A percentile compares a stretch with the other conserved stretches of the same genome.
These are phyloP conservation scores for Scaptomyza reducta DNA, from an alignment of 2,888 invertebrate species.

Conservation along the genomic window DNA sequence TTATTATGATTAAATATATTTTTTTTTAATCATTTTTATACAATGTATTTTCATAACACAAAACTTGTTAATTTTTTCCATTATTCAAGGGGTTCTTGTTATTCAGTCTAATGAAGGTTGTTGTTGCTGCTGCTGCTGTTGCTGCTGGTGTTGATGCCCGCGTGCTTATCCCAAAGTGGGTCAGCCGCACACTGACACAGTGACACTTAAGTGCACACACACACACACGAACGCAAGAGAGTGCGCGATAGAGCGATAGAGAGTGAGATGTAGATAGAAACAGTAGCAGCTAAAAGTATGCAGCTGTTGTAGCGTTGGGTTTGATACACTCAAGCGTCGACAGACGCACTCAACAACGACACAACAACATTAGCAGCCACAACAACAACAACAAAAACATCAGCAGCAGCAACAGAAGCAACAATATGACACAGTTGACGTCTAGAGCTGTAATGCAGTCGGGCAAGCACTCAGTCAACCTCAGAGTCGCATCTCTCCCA, in stretches of 20 bases:
- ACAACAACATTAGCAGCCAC: slow-evolving; percentile 29
- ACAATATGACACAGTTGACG: slow-evolving; percentile 66
- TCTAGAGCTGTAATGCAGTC: slow-evolving; percentile 71
- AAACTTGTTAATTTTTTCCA: slow-evolving; percentile 3
- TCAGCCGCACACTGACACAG: slow-evolving; percentile 78
- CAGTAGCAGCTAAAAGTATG: slow-evolving; percentile 61
- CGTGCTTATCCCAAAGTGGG: slow-evolving; percentile 73
- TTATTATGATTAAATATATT: too few species aligned
- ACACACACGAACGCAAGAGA: slow-evolving; percentile 1
- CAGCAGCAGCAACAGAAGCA: slow-evolving; percentile 22
- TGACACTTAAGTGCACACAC: slow-evolving; percentile 68
- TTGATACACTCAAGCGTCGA: slow-evolving; percentile 79
- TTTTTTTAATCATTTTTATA: too few species aligned
- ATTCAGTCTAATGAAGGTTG: slow-evolving; percentile 14
- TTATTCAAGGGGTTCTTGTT: slow-evolving; percentile 10
- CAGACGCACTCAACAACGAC: slow-evolving; percentile 71
- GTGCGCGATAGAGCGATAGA: background rate
- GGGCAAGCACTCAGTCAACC: slow-evolving; percentile 74
- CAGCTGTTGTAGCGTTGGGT: slow-evolving; percentile 68
- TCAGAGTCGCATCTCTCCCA: slow-evolving; percentile 40
- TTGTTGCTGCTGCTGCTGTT: slow-evolving; percentile 34
- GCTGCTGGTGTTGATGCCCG: slow-evolving; percentile 37
- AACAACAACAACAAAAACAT: slow-evolving; percentile 16
- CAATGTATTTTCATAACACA: background rate
- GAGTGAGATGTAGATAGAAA: slow-evolving; percentile 12